Evolutionary conservation across 2,888 invertebrate genomes (phyloP).

Genomic region (Lasioglossum morio): DNA sequence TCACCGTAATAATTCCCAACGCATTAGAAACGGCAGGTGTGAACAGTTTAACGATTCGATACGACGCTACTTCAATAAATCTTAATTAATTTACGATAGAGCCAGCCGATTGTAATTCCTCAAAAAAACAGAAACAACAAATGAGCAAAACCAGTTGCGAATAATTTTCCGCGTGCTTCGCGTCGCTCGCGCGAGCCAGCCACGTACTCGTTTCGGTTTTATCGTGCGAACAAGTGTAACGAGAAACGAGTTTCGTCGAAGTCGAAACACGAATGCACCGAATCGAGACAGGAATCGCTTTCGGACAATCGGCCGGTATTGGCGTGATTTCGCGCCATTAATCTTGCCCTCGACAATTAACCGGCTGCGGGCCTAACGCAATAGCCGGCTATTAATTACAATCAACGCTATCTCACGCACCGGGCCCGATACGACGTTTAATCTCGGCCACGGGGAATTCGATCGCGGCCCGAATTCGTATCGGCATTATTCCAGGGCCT

Average conservation of each 20-base stretch:
- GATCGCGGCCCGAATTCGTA: slow-evolving; percentile 20
- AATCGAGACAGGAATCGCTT: slow-evolving; percentile 52
- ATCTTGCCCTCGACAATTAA: slow-evolving; percentile 82
- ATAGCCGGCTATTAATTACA: slow-evolving; percentile 83
- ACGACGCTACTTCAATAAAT: slow-evolving; percentile 45
- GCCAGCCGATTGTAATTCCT: neutral
- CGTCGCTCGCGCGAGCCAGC: neutral
- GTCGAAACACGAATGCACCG: slow-evolving; percentile 41
- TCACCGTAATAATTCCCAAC: slow-evolving; percentile 21
- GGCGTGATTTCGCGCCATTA: slow-evolving; percentile 81
- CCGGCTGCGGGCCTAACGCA: slow-evolving; percentile 74
- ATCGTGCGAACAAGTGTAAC: slow-evolving; percentile 49
- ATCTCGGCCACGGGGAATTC: slow-evolving; percentile 60
- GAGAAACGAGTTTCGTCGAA: slow-evolving; percentile 54
- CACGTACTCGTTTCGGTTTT: slow-evolving; percentile 26
- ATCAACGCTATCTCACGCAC: slow-evolving; percentile 81
- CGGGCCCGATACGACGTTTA: slow-evolving; percentile 72
- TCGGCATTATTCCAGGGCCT: neutral
- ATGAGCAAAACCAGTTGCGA: slow-evolving; percentile 34
- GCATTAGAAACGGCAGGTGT: slow-evolving; percentile 45
- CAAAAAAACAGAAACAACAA: neutral
- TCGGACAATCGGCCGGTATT: slow-evolving; percentile 70
- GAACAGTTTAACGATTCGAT: slow-evolving; percentile 46
- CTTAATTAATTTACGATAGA: slow-evolving; percentile 58
- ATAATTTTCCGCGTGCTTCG: slow-evolving; percentile 49